These are phyloP conservation scores for Drosophila subobscura DNA, from an alignment of 1,140 invertebrate genomes.

Conservation along the genomic window DNA sequence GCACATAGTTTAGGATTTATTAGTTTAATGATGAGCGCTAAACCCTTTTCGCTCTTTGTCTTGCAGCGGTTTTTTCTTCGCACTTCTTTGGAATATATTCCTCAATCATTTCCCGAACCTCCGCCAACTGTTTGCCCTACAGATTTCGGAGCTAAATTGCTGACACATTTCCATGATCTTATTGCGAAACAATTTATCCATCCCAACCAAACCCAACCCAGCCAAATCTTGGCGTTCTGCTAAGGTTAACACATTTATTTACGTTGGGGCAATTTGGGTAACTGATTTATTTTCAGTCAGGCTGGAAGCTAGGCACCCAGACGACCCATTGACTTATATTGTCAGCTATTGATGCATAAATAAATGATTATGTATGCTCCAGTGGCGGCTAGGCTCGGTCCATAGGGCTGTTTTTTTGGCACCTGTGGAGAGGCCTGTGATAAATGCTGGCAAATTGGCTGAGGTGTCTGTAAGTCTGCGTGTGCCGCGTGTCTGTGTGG, in stretches of 20 bases:
- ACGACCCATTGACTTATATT: conserved; percentile 81
- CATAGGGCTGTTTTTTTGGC: not conserved
- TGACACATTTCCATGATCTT: conserved; percentile 6
- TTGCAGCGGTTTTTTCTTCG: too few relatives aligned
- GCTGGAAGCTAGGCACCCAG: conserved; percentile 56
- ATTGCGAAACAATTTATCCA: conserved; percentile 39
- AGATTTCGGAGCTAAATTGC: conserved; percentile 25
- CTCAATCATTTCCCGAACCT: too few relatives aligned
- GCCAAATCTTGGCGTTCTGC: conserved; percentile 21
- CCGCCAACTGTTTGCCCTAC: conserved; percentile 7
- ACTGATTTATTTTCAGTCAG: conserved; percentile 78
- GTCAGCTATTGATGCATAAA: conserved; percentile 81
- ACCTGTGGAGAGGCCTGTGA: conserved; percentile 22
- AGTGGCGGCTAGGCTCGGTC: conserved; percentile 8
- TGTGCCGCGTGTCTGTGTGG: not conserved
- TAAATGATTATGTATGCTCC: conserved; percentile 70
- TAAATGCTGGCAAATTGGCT: conserved; percentile 49
- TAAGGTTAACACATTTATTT: conserved; percentile 63
- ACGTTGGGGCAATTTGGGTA: conserved; percentile 66
- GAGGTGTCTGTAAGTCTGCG: conserved; percentile 5
- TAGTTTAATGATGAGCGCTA: too few relatives aligned
- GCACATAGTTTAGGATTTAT: too few relatives aligned
- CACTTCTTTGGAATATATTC: too few relatives aligned
- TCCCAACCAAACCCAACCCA: not conserved
- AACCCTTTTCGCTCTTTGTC: not conserved